Evolutionary conservation across 2,113 vertebrate species (phyloP).

Genomic region (Collichthys lucidus): DNA sequence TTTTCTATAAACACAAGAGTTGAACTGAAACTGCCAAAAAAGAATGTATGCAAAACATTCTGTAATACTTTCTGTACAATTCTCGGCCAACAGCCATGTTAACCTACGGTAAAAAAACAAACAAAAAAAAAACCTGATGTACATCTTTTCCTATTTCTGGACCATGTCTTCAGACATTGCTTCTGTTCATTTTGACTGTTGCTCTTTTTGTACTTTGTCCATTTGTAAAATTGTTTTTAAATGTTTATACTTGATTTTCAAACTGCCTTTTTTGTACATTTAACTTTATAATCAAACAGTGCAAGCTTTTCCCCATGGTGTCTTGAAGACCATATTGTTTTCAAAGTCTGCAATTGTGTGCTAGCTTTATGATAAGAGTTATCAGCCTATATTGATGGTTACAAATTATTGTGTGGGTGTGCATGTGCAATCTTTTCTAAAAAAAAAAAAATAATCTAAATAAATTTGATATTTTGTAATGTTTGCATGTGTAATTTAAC

Average conservation of each 20-base stretch:
- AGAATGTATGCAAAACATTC: conserved; percentile 84
- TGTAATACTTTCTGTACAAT: conserved; percentile 80
- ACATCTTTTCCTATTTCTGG: conserved; percentile 65
- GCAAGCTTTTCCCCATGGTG: conserved; percentile 94
- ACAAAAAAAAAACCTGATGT: conserved; percentile 55
- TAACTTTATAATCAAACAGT: conserved; percentile 88
- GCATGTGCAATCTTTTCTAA: conserved; percentile 95
- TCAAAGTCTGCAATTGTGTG: conserved; percentile 89
- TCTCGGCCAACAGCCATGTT: conserved; percentile 75
- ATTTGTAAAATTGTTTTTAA: conserved; percentile 99
- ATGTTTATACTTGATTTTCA: conserved; percentile 99
- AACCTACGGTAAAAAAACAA: conserved; percentile 53
- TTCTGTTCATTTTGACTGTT: conserved; percentile 86
- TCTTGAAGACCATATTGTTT: conserved; percentile 94
- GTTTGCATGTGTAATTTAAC: conserved; percentile 47
- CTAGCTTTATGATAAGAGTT: conserved; percentile 87
- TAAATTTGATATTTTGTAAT: conserved; percentile 98
- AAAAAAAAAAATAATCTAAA: conserved; percentile 82
- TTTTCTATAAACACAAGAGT: conserved; percentile 71
- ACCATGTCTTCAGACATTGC: conserved; percentile 76
- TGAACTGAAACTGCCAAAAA: conserved; percentile 86
- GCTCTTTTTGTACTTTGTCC: conserved; percentile 97
- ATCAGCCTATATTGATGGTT: conserved; percentile 90
- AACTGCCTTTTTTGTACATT: conserved; percentile 99
- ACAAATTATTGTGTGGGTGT: conserved; percentile 92